phyloP scores from a whole-genome alignment of 2,113 vertebrate species.

The Ramphastos sulfuratus region DNA sequence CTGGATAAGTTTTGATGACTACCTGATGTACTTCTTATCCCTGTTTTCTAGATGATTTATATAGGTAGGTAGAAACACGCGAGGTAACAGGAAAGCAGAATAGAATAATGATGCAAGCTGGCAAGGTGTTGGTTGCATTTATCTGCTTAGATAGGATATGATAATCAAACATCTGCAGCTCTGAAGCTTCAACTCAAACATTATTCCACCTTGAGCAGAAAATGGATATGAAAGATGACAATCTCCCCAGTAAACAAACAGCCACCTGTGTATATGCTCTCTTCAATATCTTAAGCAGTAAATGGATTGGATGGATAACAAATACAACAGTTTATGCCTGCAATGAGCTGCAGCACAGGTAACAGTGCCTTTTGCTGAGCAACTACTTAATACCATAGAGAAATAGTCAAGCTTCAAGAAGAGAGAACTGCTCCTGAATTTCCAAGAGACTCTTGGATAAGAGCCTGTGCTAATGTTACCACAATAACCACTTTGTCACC shows the following conservation, averaged over 20 bases:
- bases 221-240: background rate
- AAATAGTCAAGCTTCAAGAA: background rate
- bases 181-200: background rate
- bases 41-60: background rate
- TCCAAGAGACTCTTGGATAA: background rate
- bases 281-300: background rate
- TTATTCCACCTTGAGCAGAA: background rate
- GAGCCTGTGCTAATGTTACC: background rate
- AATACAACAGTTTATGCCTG: background rate
- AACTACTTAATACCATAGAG: background rate
- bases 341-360: background rate
- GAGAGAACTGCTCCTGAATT: background rate
- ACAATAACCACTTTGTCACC: background rate
- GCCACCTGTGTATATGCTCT: background rate
- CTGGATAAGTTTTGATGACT: background rate
- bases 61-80: background rate
- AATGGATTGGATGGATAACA: background rate
- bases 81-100: background rate
- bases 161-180: constrained; percentile 24
- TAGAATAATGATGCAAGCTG: background rate
- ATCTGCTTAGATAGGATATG: background rate
- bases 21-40: background rate
- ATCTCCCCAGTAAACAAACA: background rate
- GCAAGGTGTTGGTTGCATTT: background rate
- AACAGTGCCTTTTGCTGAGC: background rate